Percentiles rank a stretch among this genome's conserved stretches.
Evolutionary conservation across 92 coral and sea anemone genomes (phyloP).

Genomic region (Porites rus): DNA sequence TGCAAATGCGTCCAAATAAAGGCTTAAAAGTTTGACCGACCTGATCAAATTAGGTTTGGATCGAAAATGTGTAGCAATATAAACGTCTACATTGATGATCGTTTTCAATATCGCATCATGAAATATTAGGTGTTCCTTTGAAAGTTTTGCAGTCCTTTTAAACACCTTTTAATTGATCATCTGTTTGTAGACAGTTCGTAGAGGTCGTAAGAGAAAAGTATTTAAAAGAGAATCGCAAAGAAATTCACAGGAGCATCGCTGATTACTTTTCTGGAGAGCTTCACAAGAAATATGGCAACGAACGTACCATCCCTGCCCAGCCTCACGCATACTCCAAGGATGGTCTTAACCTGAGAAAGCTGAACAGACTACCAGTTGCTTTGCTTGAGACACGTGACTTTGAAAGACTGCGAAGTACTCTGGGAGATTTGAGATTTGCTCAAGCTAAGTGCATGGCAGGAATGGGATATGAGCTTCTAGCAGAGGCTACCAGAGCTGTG

Average conservation of each 20-base stretch:
- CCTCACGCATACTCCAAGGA: constrained; percentile 66
- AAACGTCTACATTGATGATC: too few species aligned
- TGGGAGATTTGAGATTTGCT: constrained; percentile 66
- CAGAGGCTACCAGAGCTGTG: constrained; percentile 61
- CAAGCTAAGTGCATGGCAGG: constrained; percentile 83
- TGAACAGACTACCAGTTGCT: constrained; percentile 58
- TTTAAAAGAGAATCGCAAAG: constrained; percentile 50
- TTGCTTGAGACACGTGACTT: constrained; percentile 63
- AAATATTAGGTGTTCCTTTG: too few species aligned
- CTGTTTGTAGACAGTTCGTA: constrained; percentile 48
- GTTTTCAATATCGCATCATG: too few species aligned
- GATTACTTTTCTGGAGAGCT: constrained; percentile 65
- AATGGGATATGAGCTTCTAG: constrained; percentile 69
- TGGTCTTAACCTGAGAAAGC: constrained; percentile 69
- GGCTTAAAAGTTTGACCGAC: too few species aligned
- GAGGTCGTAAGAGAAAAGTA: constrained; percentile 64
- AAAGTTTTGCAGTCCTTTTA: too few species aligned
- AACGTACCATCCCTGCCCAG: constrained; percentile 64
- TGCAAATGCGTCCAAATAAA: too few species aligned
- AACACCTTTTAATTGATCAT: neutral
- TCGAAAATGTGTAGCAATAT: too few species aligned
- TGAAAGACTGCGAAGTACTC: constrained; percentile 44
- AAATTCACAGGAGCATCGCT: constrained; percentile 53
- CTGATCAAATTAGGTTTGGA: too few species aligned
- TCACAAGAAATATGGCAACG: constrained; percentile 53